A percentile compares a stretch with the other conserved stretches of the same genome.
Conservation (phyloP, 2,797 vertebrate species). For the Parambassis ranga region DNA sequence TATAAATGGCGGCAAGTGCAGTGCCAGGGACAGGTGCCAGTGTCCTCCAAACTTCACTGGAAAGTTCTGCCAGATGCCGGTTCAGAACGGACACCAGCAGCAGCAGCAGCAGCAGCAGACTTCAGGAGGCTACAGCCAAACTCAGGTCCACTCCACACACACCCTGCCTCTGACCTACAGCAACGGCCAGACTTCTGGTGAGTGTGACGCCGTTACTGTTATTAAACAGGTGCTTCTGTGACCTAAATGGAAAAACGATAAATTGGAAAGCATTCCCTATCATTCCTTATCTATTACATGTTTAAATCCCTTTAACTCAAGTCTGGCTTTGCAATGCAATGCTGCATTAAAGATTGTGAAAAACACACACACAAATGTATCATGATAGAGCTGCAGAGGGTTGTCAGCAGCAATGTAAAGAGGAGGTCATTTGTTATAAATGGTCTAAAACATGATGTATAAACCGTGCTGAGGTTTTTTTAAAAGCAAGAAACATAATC, state of each 20-base stretch:
- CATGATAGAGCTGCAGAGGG: neutral
- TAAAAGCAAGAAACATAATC: neutral
- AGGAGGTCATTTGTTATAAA: neutral
- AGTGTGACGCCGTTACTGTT: slow-evolving; percentile 24
- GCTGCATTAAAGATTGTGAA: neutral
- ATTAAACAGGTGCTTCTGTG: neutral
- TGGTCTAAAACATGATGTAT: neutral
- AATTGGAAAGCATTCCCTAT: neutral
- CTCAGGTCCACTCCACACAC: slow-evolving; percentile 91
- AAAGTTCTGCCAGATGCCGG: slow-evolving; percentile 93
- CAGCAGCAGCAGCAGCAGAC: slow-evolving; percentile 78
- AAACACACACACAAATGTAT: neutral
- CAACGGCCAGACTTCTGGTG: slow-evolving; percentile 91
- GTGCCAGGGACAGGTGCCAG: slow-evolving; percentile 94
- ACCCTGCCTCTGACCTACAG: slow-evolving; percentile 93
- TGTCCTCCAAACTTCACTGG: slow-evolving; percentile 95
- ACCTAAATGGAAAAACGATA: neutral
- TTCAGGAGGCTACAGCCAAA: slow-evolving; percentile 73
- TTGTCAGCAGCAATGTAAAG: neutral
- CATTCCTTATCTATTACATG: neutral
- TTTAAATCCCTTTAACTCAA: neutral
- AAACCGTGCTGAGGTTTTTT: neutral
- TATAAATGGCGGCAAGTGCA: slow-evolving; percentile 96
- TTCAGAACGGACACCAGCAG: slow-evolving; percentile 78
- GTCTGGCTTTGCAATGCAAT: neutral